A percentile compares a stretch with the other conserved stretches of the same genome.
These are phyloP conservation scores for Drosophila tanythrix DNA, from an alignment of 2,888 invertebrate genomes.

Conservation along the genomic window DNA sequence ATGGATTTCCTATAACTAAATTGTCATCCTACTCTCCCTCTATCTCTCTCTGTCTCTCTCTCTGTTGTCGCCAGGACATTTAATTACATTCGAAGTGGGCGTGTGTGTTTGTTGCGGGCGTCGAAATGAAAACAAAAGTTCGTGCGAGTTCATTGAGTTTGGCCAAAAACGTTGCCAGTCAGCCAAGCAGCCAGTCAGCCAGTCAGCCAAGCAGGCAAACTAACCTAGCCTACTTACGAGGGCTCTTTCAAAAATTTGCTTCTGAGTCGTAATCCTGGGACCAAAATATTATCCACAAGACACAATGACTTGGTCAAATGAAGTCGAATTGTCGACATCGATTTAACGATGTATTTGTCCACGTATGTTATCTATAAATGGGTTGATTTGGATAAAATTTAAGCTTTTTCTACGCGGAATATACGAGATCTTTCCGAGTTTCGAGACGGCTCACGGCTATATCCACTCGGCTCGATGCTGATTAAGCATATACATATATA, in stretches of 20 bases:
- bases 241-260: neutral
- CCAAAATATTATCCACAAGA: neutral
- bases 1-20: constrained; percentile 38
- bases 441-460: no score
- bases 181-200: constrained; percentile 46
- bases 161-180: constrained; percentile 59
- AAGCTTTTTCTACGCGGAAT: no score
- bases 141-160: constrained; percentile 77
- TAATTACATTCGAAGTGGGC: constrained; percentile 32
- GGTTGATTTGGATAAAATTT: no score
- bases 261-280: neutral
- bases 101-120: constrained; percentile 16
- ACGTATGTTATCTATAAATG: no score
- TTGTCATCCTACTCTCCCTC: constrained; percentile 33
- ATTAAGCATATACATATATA: neutral
- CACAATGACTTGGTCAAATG: neutral
- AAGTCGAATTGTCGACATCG: neutral
- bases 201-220: constrained; percentile 36
- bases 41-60: neutral
- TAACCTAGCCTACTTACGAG: constrained; percentile 18
- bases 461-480: neutral
- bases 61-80: constrained; percentile 8
- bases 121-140: constrained; percentile 77
- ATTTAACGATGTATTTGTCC: neutral
- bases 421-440: no score